Evolutionary conservation across 2,888 invertebrate genomes (phyloP).

Genomic region (Pachycephus smyrnensis): DNA sequence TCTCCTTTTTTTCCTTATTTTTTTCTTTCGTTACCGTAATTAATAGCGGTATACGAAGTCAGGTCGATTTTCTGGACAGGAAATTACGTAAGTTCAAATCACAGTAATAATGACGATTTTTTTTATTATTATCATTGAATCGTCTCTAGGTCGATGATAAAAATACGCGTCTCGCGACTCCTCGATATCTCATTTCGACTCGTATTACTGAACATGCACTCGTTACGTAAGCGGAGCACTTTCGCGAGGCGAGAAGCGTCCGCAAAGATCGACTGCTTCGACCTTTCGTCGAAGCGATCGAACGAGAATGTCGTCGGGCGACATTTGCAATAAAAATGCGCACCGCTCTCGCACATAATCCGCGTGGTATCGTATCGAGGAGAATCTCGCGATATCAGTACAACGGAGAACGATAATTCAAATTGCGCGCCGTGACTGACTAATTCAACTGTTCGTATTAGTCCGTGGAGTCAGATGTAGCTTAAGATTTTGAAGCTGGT

Average conservation of each 20-base stretch:
- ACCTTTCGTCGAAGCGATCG: background rate
- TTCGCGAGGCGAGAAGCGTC: background rate
- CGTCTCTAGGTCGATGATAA: background rate
- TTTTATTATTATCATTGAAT: background rate
- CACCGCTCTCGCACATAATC: background rate
- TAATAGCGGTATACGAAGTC: background rate
- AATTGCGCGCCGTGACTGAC: background rate
- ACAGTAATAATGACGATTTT: background rate
- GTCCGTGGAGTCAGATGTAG: background rate
- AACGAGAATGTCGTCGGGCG: background rate
- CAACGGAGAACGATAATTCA: background rate
- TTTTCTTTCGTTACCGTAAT: background rate
- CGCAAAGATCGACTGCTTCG: background rate
- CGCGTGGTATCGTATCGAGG: no score
- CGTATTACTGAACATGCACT: background rate
- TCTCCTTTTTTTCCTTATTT: no score
- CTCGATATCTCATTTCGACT: background rate
- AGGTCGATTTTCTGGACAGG: background rate
- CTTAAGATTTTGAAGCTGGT: background rate
- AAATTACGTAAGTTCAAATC: background rate
- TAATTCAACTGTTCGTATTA: background rate
- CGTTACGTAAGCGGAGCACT: background rate
- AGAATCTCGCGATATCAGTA: background rate
- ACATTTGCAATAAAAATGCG: background rate
- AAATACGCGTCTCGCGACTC: background rate